A percentile compares a stretch with the other conserved stretches of the same genome.
These are phyloP conservation scores for Allobates femoralis DNA, from an alignment of 2,797 vertebrate genomes.

Conservation along the genomic window DNA sequence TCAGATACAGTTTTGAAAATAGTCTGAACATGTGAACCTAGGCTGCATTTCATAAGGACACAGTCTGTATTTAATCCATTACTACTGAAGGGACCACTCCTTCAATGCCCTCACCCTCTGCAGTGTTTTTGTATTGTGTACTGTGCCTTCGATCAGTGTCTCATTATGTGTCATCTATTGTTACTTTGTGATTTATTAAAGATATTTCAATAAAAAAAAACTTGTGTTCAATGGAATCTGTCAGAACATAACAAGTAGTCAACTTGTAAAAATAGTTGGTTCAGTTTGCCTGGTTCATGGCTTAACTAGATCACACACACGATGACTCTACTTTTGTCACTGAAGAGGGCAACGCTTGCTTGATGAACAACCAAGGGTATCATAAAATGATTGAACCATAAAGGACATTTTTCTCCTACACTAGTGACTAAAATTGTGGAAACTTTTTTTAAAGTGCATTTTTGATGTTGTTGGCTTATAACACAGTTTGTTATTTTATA, in stretches of 20 bases:
- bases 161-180: constrained; percentile 40
- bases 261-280: background rate
- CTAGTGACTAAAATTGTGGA: too few relatives aligned
- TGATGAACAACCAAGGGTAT: background rate
- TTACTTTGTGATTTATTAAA: constrained; percentile 60
- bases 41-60: constrained; percentile 57
- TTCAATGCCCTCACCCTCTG: constrained; percentile 29
- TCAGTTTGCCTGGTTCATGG: background rate
- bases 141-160: constrained; percentile 51
- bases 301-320: background rate
- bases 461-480: too few relatives aligned
- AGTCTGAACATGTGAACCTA: constrained; percentile 21
- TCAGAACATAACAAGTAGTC: background rate
- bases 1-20: background rate
- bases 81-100: constrained; percentile 9
- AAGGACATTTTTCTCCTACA: too few relatives aligned
- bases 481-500: too few relatives aligned
- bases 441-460: too few relatives aligned
- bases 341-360: background rate
- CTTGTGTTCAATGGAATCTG: background rate
- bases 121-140: constrained; percentile 58
- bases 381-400: too few relatives aligned
- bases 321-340: background rate
- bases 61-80: constrained; percentile 36
- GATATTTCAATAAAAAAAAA: constrained; percentile 59